A percentile compares a stretch with the other conserved stretches of the same genome.
These are phyloP conservation scores for Leuciscus idus DNA, from an alignment of 2,113 vertebrate genomes.

Conservation along the genomic window DNA sequence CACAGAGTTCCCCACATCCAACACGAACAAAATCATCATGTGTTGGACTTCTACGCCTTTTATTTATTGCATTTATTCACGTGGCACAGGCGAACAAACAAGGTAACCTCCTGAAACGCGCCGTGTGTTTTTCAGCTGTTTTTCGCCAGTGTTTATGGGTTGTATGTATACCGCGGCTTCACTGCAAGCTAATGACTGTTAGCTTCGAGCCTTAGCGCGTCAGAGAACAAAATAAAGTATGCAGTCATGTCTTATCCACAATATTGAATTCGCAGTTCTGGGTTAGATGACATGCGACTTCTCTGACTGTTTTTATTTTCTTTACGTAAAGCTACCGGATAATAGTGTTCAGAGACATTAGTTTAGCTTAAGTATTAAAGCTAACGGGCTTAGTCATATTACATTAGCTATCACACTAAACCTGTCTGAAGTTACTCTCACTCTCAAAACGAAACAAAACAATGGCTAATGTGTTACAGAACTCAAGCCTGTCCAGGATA, in stretches of 20 bases:
- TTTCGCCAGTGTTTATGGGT: neutral
- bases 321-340: neutral
- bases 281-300: neutral
- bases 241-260: neutral
- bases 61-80: constrained; percentile 83
- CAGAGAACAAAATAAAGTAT: neutral
- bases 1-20: constrained; percentile 58
- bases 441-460: neutral
- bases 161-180: constrained; percentile 10
- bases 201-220: constrained; percentile 24
- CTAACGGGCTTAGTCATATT: constrained; percentile 44
- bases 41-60: constrained; percentile 72
- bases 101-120: constrained; percentile 64
- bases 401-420: constrained; percentile 2
- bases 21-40: constrained; percentile 63
- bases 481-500: neutral
- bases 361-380: constrained; percentile 14
- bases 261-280: neutral
- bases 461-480: neutral
- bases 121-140: neutral
- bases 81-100: constrained; percentile 76
- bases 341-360: neutral
- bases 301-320: neutral
- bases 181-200: constrained; percentile 40
- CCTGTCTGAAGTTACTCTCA: constrained; percentile 17